Base-by-base conservation (phyloP, 2,888 invertebrate genomes). In the Rhimphoctona megacephalus region DNA sequence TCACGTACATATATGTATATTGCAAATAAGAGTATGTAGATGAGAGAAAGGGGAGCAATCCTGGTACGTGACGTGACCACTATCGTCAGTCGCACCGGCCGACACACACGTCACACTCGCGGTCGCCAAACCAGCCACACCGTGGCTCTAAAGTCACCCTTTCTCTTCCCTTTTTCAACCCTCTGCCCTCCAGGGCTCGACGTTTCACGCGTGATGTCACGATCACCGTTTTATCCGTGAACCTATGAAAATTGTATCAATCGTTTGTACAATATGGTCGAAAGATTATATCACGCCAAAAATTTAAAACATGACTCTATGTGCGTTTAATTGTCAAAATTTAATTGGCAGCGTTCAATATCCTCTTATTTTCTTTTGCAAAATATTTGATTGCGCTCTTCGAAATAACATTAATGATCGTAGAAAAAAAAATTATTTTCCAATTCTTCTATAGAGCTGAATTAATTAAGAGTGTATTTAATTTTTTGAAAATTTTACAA, bases 161-260 rank as follows among this genome's bases (percentile, higher is more conserved):
- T 57, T 2, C 61, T 7, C 43, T 30, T 22, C 19, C 43, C 8
- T 52, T 9, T 33, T 17, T 57, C 8, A 14, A 33, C 70, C 33
- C 52, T 57, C 11, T 17, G 30, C 70, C 52, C 57, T 36, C 67
- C 22, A 72, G 72, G 57, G 61, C 30, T 46, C 66, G 49, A 54
- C 76, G 76, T 76, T 72, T 39, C 57, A 64, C 69, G 54, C 64
- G 57, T 83, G 83, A 86, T 72, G 83, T 83, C 64, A 86, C 73
- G 54, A 39, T 83, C 67, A 73, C 76, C 52, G 69, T 69, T 52
- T n/a, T 52, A 19, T 57, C 43, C 49, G 8, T 9, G 66, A 39
- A 66, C 22, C 52, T 77, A 77, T 80, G 83, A 86, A 86, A 86
- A 86, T 86, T 81, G 49, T 76, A 83, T 86, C 77, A 81, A 72